Evolutionary conservation across 1,140 invertebrate genomes (phyloP).

Genomic region (Steinernema khuongi): DNA sequence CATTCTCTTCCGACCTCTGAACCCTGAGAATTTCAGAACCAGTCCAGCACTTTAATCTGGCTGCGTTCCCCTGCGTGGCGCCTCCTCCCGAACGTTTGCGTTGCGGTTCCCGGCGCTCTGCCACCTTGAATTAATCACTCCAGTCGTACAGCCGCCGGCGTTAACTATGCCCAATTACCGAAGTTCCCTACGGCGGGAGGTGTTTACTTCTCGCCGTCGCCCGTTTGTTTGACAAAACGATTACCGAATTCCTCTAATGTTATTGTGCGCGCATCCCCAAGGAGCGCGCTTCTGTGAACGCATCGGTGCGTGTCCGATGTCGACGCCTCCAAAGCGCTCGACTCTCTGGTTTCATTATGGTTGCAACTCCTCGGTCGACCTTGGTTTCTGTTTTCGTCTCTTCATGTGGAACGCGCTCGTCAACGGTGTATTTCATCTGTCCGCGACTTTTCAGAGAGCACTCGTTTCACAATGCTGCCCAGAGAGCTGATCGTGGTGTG

Average conservation of each 20-base stretch:
- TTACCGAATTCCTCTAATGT: not conserved
- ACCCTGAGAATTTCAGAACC: too few relatives aligned
- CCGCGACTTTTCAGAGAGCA: not conserved
- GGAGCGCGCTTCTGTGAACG: not conserved
- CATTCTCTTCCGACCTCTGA: too few relatives aligned
- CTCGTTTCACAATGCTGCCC: not conserved
- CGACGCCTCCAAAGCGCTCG: not conserved
- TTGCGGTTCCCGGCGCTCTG: not conserved
- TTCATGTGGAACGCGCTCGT: not conserved
- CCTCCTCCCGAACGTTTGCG: not conserved
- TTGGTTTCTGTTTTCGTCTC: not conserved
- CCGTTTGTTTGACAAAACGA: slow-evolving; percentile 11
- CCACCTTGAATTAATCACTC: not conserved
- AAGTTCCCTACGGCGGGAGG: not conserved
- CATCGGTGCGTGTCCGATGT: not conserved
- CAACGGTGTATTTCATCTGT: not conserved
- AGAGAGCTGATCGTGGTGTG: not conserved
- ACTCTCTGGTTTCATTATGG: not conserved
- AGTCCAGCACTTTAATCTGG: too few relatives aligned
- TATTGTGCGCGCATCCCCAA: not conserved
- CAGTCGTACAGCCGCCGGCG: not conserved
- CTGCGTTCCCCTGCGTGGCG: not conserved
- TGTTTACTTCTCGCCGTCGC: not conserved
- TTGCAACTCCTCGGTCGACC: not conserved
- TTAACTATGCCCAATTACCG: not conserved